Evolutionary conservation across 2,888 invertebrate species (phyloP), one percentile per base, ranked within the genome.

Genomic region (Plebejus anna): DNA sequence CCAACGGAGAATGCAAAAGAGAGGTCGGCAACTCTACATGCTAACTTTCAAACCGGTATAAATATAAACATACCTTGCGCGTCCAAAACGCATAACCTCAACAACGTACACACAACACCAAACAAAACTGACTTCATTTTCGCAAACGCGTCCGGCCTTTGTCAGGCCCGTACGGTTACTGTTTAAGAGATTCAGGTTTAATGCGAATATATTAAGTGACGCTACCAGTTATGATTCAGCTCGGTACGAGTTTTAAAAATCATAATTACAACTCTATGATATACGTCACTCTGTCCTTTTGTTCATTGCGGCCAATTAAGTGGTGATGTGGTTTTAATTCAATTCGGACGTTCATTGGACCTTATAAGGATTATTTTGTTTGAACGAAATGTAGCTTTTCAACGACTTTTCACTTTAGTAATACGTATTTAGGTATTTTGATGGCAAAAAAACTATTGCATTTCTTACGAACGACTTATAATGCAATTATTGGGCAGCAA

Each of bases 201-300:
- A 72, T 11, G 72, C 72, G 72, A 51, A 66, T 66, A 28, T 66
- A 28, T 11, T 32, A 32, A 4, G 42, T 73, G 73, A 55, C 55
- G 73, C 73, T 73, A 73, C 73, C 28, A 51, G 47, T 73, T 73
- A 73, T 73, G 73, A 73, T 73, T 55, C 73, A 73, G 22, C 55
- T 13, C 55, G 55, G 55, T 55, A 73, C 73, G 42, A 51, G 73
- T 73, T 73, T 73, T 55, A 51, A 22, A 73, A 51, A 42, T 51
- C 22, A 22, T 22, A 47, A 72, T 22, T 42, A 47, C 71, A 22
- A 42, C 13, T 11, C 32, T 36, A 32, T 32, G 11, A 66, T 32
- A 16, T 16, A 66, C 66, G 66, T 66, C 66, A 66, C 66, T 66
- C 32, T 13, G 32, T 36, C 28, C 13, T 66, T 66, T 13, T 13